Conservation (phyloP, 2,113 vertebrate genomes). For the Zapornia atra region DNA sequence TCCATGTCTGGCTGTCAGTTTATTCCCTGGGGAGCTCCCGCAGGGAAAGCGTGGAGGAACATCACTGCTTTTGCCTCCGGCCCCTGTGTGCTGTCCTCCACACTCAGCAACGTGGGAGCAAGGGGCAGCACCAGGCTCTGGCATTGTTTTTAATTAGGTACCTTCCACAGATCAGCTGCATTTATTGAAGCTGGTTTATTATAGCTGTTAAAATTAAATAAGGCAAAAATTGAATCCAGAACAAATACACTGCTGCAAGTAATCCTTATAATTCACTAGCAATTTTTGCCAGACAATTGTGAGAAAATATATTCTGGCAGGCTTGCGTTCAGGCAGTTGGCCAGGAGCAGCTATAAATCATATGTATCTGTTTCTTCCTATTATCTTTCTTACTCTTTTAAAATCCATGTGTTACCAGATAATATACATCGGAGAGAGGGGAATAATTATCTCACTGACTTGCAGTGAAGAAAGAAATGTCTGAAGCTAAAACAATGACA, state of each 20-base stretch:
- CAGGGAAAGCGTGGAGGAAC: neutral
- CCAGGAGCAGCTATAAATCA: constrained; percentile 32
- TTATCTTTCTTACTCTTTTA: neutral
- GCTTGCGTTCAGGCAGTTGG: neutral
- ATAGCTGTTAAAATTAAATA: constrained; percentile 55
- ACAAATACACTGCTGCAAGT: constrained; percentile 32
- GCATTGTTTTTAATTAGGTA: neutral
- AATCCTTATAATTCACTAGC: constrained; percentile 8
- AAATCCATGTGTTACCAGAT: neutral
- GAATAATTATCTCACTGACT: neutral
- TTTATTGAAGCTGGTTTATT: constrained; percentile 32
- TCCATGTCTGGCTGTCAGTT: neutral
- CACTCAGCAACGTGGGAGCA: neutral
- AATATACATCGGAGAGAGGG: neutral
- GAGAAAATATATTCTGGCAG: constrained; percentile 40
- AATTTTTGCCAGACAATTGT: constrained; percentile 48
- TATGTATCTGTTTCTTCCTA: neutral
- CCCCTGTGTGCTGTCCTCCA: neutral
- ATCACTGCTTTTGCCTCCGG: neutral
- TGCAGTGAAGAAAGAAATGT: neutral
- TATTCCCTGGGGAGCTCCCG: neutral
- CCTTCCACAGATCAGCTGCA: constrained; percentile 15
- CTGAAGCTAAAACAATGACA: neutral
- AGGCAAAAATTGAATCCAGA: constrained; percentile 47
- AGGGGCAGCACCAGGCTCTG: neutral